These are phyloP conservation scores for Loriculus beryllinus DNA, from an alignment of 2,797 vertebrate genomes.

Conservation along the genomic window DNA sequence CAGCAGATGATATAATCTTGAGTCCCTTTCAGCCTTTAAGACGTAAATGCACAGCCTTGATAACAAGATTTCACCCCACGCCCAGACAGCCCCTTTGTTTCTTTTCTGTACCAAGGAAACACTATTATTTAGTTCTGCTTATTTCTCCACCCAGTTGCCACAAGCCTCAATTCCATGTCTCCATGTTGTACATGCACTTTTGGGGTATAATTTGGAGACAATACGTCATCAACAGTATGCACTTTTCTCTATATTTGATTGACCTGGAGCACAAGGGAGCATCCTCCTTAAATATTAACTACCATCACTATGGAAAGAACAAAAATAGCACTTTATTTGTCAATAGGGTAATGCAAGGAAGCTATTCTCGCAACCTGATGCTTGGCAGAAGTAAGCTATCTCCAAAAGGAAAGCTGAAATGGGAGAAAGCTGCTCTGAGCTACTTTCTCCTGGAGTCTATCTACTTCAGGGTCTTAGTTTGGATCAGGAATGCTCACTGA, in stretches of 20 bases:
- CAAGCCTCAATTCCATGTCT: not conserved
- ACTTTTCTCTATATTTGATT: not conserved
- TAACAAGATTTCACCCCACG: not conserved
- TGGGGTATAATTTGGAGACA: not conserved
- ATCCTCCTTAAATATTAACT: slow-evolving; percentile 15
- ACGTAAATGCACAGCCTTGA: not conserved
- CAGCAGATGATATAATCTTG: not conserved
- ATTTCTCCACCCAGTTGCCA: not conserved
- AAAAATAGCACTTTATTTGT: slow-evolving; percentile 15
- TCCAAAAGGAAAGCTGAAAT: not conserved
- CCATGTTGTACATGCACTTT: fast-evolving
- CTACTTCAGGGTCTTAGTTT: fast-evolving
- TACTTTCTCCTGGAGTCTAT: not conserved
- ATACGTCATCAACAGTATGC: not conserved
- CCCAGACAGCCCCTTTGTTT: not conserved
- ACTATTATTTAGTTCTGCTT: not conserved
- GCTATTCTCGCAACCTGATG: not conserved
- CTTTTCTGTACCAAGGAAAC: not conserved
- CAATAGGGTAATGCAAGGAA: not conserved
- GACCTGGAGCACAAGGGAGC: not conserved
- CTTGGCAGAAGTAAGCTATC: not conserved
- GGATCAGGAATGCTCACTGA: not conserved
- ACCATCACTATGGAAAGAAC: not conserved
- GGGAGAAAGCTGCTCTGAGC: not conserved
- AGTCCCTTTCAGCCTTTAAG: slow-evolving; percentile 1